phyloP scores from a whole-genome alignment of 2,113 vertebrate species.

The Planiliza haematocheilus region DNA sequence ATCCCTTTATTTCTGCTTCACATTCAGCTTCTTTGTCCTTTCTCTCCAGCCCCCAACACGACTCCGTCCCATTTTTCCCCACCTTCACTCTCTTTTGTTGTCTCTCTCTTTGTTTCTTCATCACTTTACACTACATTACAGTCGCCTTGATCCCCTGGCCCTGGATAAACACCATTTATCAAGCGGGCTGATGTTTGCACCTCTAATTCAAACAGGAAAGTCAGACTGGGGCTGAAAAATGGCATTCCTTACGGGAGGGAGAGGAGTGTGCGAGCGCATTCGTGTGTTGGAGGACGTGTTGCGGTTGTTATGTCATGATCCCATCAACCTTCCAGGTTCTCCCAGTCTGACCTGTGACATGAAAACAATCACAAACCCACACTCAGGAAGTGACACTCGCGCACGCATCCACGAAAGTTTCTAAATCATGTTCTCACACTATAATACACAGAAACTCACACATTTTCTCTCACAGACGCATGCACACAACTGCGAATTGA shows the following conservation, averaged over 20 bases:
- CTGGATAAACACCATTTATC: constrained; percentile 78
- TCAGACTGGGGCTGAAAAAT: constrained; percentile 73
- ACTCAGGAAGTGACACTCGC: constrained; percentile 35
- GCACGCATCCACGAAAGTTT: background rate
- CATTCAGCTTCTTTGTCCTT: constrained; percentile 8
- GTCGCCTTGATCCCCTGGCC: constrained; percentile 75
- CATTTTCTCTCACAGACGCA: background rate
- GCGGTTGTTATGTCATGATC: constrained; percentile 65
- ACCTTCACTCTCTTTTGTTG: constrained; percentile 29
- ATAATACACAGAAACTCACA: background rate
- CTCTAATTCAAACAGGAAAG: constrained; percentile 80
- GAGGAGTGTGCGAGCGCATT: constrained; percentile 15
- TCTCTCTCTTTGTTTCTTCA: constrained; percentile 59
- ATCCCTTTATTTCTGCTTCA: constrained; percentile 58
- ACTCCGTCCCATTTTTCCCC: constrained; percentile 6
- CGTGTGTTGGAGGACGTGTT: constrained; percentile 34
- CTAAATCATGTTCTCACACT: background rate
- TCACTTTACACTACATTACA: constrained; percentile 79
- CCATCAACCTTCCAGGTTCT: constrained; percentile 57
- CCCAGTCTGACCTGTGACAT: constrained; percentile 61
- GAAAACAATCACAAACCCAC: constrained; percentile 41
- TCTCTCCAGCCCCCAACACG: background rate
- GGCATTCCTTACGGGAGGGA: constrained; percentile 64
- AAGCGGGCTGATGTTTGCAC: constrained; percentile 71
- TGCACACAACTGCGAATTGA: constrained; percentile 14